phyloP scores from a whole-genome alignment of 2,888 invertebrate genomes.

The Philaethria dido region DNA sequence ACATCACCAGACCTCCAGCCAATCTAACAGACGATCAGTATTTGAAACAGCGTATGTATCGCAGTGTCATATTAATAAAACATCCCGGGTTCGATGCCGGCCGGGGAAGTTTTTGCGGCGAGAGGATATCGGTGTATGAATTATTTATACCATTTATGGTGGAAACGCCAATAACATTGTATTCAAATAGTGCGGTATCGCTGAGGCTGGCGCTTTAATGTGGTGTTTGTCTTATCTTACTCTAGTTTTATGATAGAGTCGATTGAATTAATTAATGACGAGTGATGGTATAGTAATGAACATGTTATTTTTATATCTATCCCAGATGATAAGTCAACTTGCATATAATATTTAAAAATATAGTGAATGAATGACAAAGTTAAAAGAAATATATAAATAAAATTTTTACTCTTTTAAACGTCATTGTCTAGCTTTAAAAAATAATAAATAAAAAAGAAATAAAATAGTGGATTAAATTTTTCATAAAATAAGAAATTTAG shows the following conservation, averaged over 20 bases:
- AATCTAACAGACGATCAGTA: conserved; percentile 37
- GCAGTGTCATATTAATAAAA: conserved; percentile 53
- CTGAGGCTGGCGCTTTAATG: neutral
- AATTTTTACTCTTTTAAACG: no score
- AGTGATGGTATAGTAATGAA: neutral
- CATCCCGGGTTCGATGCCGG: conserved; percentile 48
- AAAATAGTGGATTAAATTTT: no score
- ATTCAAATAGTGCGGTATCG: conserved; percentile 50
- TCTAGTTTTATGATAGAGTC: conserved; percentile 9
- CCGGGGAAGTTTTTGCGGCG: conserved; percentile 48
- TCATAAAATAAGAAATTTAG: no score
- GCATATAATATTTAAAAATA: no score
- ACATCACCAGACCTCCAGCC: conserved; percentile 11
- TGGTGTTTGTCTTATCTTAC: conserved; percentile 4
- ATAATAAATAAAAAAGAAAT: no score
- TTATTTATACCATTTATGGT: conserved; percentile 54
- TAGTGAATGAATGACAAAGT: no score
- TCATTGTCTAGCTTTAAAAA: no score
- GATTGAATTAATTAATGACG: conserved; percentile 11
- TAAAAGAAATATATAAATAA: no score
- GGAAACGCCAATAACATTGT: conserved; percentile 54
- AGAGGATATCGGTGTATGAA: conserved; percentile 49
- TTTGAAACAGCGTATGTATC: conserved; percentile 42
- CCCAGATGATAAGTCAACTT: no score
- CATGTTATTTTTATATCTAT: neutral